phyloP scores from a whole-genome alignment of 2,888 invertebrate genomes.

The Sycophila texana region DNA sequence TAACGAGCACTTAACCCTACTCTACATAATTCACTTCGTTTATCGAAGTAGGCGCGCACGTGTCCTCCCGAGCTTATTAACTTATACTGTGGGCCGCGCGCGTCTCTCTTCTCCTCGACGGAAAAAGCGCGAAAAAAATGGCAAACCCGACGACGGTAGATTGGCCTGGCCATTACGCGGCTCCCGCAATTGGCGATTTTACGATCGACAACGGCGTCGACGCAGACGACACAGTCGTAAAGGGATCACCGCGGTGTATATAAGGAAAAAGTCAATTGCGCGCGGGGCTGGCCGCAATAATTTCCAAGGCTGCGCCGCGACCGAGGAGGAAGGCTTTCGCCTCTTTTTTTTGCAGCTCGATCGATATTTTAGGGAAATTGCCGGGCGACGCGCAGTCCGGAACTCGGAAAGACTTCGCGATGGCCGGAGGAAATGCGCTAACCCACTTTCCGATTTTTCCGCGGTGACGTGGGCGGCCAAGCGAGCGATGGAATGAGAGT shows the following conservation, averaged over 20 bases:
- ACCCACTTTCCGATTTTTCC: slow-evolving; percentile 32
- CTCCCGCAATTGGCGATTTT: slow-evolving; percentile 45
- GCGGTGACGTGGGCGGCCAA: background rate
- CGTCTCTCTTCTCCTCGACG: background rate
- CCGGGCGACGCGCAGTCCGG: background rate
- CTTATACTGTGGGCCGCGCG: no score
- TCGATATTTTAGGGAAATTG: slow-evolving; percentile 48
- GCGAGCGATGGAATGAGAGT: no score
- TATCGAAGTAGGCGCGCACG: no score
- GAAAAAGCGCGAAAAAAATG: background rate
- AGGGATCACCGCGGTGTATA: background rate
- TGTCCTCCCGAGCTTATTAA: no score
- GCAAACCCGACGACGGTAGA: background rate
- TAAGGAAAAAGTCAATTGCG: slow-evolving; percentile 29
- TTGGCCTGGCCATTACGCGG: slow-evolving; percentile 7
- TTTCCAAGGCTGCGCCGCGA: background rate
- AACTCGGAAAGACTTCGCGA: background rate
- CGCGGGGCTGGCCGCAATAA: slow-evolving; percentile 8
- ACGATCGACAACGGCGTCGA: slow-evolving; percentile 46
- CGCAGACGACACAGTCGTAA: slow-evolving; percentile 5
- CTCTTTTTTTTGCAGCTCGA: slow-evolving; percentile 9
- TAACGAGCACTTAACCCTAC: no score
- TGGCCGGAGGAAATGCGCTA: background rate
- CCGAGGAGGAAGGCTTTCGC: background rate
- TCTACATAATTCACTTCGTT: no score